Evolutionary conservation across 2,888 invertebrate species (phyloP).

Genomic region (Megalurothrips usitatus): DNA sequence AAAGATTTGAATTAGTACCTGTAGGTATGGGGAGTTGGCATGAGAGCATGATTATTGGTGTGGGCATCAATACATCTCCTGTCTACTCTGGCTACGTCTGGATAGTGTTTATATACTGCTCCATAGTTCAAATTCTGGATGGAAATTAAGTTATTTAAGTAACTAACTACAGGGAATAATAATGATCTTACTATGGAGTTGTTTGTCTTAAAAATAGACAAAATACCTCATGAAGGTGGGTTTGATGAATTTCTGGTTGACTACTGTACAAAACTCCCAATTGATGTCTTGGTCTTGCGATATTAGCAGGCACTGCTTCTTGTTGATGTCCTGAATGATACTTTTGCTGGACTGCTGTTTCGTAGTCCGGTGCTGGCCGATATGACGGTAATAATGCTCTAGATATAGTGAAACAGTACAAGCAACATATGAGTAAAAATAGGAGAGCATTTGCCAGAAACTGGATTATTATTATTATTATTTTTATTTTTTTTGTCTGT

Average conservation of each 20-base stretch:
- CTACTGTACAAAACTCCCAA: slow-evolving; percentile 58
- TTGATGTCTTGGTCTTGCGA: slow-evolving; percentile 46
- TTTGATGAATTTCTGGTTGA: slow-evolving; percentile 69
- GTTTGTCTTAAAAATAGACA: background rate
- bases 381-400: slow-evolving; percentile 76
- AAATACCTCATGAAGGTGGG: slow-evolving; percentile 42
- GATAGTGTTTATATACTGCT: slow-evolving; percentile 42
- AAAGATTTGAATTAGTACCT: slow-evolving; percentile 37
- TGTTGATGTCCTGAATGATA: slow-evolving; percentile 46
- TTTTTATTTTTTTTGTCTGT: background rate
- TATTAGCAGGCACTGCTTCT: slow-evolving; percentile 37
- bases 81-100: slow-evolving; percentile 42
- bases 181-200: background rate
- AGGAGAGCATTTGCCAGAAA: background rate
- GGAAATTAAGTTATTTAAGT: slow-evolving; percentile 1
- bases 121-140: slow-evolving; percentile 36
- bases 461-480: slow-evolving; percentile 28
- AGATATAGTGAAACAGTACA: slow-evolving; percentile 20
- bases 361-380: slow-evolving; percentile 90
- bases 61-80: slow-evolving; percentile 33
- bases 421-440: background rate
- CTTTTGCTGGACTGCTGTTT: slow-evolving; percentile 85
- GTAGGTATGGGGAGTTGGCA: slow-evolving; percentile 40
- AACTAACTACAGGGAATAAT: background rate
- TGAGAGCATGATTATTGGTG: slow-evolving; percentile 36